phyloP scores from a whole-genome alignment of 2,888 invertebrate species.

The Xestia xanthographa region DNA sequence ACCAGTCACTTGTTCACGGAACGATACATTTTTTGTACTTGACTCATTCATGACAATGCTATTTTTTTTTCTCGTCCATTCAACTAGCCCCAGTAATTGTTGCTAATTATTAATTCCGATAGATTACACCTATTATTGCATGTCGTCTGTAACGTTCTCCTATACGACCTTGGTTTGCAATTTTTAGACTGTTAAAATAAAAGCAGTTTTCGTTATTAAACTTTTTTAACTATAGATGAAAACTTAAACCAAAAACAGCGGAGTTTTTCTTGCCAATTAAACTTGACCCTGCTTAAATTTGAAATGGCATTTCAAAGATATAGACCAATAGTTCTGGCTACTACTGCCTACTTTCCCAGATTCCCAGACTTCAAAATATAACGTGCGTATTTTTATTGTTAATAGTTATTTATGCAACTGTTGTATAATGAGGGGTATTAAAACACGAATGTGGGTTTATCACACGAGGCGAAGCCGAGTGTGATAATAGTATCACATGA shows the following conservation, averaged over 20 bases:
- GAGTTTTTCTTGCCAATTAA: neutral
- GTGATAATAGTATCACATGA: too few relatives aligned
- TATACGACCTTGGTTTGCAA: neutral
- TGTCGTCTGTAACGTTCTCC: slow-evolving; percentile 14
- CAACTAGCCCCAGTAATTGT: slow-evolving; percentile 58
- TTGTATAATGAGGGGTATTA: too few relatives aligned
- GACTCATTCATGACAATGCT: slow-evolving; percentile 65
- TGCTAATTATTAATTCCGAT: slow-evolving; percentile 64
- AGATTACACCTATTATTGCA: slow-evolving; percentile 55
- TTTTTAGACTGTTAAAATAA: neutral
- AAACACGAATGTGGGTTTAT: too few relatives aligned
- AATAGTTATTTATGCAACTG: too few relatives aligned
- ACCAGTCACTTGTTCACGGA: slow-evolving; percentile 41
- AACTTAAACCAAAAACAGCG: neutral
- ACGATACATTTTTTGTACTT: slow-evolving; percentile 58
- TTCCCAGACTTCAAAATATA: neutral
- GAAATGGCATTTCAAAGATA: neutral
- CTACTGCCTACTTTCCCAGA: neutral
- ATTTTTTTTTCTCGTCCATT: slow-evolving; percentile 61
- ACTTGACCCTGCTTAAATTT: neutral
- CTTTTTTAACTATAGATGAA: neutral
- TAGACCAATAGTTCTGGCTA: neutral
- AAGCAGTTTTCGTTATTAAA: neutral
- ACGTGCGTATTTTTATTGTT: neutral
- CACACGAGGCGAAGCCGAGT: too few relatives aligned